A percentile compares a stretch with the other conserved stretches of the same genome.
Conservation (phyloP, 2,888 invertebrate genomes). For the Yponomeuta plumbellus region DNA sequence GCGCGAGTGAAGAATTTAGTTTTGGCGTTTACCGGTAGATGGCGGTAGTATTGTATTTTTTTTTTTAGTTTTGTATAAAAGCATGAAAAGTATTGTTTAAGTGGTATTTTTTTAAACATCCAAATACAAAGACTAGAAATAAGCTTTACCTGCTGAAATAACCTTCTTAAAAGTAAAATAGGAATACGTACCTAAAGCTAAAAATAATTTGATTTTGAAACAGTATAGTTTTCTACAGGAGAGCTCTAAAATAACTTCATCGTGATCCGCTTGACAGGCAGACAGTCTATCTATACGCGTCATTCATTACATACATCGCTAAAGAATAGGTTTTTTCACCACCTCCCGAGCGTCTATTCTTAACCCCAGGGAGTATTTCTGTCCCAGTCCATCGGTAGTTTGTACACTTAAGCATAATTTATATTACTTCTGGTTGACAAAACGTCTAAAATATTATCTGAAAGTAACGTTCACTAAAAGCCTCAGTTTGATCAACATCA, state of each 20-base stretch:
- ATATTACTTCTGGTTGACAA: no score
- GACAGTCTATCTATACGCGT: background rate
- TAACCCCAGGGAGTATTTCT: background rate
- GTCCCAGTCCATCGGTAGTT: background rate
- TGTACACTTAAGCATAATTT: background rate
- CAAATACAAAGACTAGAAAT: no score
- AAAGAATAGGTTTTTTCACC: constrained; percentile 5
- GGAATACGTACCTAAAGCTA: no score
- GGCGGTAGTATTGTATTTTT: background rate
- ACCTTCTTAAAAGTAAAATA: no score
- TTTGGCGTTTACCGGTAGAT: background rate
- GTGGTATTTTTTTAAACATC: background rate
- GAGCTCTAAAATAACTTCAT: background rate
- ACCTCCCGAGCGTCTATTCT: background rate
- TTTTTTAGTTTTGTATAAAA: background rate
- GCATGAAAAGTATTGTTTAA: no score
- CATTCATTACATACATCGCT: background rate
- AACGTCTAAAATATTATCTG: no score
- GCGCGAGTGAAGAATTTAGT: background rate
- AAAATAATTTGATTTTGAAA: no score
- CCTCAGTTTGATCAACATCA: no score
- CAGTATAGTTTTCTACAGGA: background rate
- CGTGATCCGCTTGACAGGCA: background rate
- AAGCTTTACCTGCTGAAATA: no score
- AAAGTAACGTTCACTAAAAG: no score